phyloP scores from a whole-genome alignment of 2,888 invertebrate genomes.

The Volucella zonaria region DNA sequence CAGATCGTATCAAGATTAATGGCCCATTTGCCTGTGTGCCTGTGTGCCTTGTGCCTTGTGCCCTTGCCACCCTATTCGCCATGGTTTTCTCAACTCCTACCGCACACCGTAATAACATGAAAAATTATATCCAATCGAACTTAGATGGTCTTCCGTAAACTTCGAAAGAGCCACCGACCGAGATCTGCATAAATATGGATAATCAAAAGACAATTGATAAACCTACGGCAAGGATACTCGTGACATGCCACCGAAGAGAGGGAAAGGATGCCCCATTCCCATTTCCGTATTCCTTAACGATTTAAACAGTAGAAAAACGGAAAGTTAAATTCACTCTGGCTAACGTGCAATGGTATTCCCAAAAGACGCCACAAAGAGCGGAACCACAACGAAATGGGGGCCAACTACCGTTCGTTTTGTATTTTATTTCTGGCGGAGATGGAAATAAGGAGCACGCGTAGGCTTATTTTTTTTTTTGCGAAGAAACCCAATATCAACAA shows the following conservation, averaged over 20 bases:
- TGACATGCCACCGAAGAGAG: neutral
- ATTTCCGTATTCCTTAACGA: conserved; percentile 15
- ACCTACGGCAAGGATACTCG: neutral
- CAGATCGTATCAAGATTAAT: conserved; percentile 39
- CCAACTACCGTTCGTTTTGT: conserved; percentile 19
- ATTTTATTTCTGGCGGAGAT: conserved; percentile 18
- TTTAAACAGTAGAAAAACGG: conserved; percentile 10
- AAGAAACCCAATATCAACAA: conserved; percentile 8
- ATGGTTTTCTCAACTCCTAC: conserved; percentile 1
- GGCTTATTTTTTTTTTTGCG: conserved; percentile 37
- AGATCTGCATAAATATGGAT: conserved; percentile 33
- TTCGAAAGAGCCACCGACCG: neutral
- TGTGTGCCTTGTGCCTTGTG: conserved; percentile 3
- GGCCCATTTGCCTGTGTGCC: conserved; percentile 33
- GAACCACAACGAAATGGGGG: conserved; percentile 2
- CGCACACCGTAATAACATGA: conserved; percentile 21
- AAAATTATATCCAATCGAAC: conserved; percentile 46
- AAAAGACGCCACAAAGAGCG: conserved; percentile 21
- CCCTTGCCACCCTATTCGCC: conserved; percentile 11
- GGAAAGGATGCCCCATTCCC: no score
- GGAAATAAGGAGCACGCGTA: conserved; percentile 6
- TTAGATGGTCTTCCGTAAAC: neutral
- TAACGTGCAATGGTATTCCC: no score
- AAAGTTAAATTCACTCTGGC: conserved; percentile 9
- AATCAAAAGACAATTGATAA: conserved; percentile 37